A percentile compares a stretch with the other conserved stretches of the same genome.
Conservation (phyloP, 2,888 invertebrate genomes). For the Metallyticus violacea region DNA sequence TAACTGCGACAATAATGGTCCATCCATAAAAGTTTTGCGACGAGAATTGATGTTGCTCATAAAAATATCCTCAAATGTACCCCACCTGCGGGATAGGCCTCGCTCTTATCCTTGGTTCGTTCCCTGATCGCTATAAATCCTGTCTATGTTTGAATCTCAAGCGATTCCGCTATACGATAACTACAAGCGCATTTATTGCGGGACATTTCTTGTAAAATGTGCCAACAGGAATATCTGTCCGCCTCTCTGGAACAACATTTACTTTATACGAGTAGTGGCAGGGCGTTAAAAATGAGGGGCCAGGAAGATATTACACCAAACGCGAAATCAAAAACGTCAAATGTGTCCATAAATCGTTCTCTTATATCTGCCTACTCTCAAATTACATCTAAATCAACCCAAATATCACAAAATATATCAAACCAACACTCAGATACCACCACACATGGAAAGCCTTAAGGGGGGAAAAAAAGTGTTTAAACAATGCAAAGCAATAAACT, state of each 20-base stretch:
- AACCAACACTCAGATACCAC: no score
- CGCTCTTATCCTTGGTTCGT: neutral
- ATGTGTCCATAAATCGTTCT: no score
- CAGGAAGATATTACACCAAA: no score
- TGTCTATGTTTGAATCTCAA: neutral
- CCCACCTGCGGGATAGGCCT: neutral
- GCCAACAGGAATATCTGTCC: neutral
- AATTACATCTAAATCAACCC: no score
- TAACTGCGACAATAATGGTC: neutral
- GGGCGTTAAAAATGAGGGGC: no score
- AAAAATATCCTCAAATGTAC: neutral
- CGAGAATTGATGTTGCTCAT: neutral
- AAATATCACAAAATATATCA: no score
- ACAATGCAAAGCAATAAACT: no score
- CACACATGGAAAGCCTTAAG: no score
- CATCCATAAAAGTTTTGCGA: neutral
- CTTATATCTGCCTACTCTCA: no score
- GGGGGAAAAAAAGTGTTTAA: no score
- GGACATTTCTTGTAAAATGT: neutral
- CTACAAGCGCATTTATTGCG: neutral
- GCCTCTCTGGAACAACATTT: neutral
- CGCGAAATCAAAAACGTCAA: no score
- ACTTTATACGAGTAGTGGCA: no score
- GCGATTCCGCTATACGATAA: neutral
- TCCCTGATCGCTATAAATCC: neutral